Conservation (phyloP, 1,140 invertebrate species). For the Thaumatotibia leucotreta region DNA sequence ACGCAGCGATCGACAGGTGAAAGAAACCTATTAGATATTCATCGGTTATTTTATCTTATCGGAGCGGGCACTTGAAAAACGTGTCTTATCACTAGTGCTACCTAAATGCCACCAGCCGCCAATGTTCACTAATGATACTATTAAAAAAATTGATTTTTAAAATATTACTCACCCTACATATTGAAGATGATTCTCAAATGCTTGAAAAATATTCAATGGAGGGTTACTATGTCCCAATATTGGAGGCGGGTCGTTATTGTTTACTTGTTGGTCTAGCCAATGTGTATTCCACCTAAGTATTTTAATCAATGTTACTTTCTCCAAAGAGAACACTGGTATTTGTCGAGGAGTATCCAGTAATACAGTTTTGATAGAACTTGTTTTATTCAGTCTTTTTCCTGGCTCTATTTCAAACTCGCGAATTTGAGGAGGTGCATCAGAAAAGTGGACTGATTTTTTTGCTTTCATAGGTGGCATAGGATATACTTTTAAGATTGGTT, state of each 20-base stretch:
- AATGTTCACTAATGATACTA: no score
- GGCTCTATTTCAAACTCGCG: slow-evolving; percentile 53
- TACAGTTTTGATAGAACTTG: slow-evolving; percentile 44
- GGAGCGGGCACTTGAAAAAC: no score
- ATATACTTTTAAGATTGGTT: slow-evolving; percentile 45
- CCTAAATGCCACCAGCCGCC: no score
- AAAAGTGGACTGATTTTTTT: slow-evolving; percentile 52
- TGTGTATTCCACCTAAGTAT: slow-evolving; percentile 61
- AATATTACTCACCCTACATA: slow-evolving; percentile 65
- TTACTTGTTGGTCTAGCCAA: slow-evolving; percentile 58
- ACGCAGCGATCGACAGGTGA: no score
- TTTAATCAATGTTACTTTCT: slow-evolving; percentile 57
- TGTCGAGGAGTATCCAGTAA: slow-evolving; percentile 36
- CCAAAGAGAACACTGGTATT: slow-evolving; percentile 47
- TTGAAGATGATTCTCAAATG: slow-evolving; percentile 48
- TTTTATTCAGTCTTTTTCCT: slow-evolving; percentile 60
- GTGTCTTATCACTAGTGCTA: no score
- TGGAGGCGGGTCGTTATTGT: slow-evolving; percentile 49
- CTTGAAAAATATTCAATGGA: slow-evolving; percentile 48
- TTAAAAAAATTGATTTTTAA: background rate
- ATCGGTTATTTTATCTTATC: no score
- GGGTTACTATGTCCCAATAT: slow-evolving; percentile 54
- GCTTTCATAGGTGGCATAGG: slow-evolving; percentile 30
- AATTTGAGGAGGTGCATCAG: slow-evolving; percentile 35
- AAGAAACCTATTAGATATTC: no score